phyloP scores from a whole-genome alignment of 2,797 vertebrate species.

The Peromyscus attwateri region DNA sequence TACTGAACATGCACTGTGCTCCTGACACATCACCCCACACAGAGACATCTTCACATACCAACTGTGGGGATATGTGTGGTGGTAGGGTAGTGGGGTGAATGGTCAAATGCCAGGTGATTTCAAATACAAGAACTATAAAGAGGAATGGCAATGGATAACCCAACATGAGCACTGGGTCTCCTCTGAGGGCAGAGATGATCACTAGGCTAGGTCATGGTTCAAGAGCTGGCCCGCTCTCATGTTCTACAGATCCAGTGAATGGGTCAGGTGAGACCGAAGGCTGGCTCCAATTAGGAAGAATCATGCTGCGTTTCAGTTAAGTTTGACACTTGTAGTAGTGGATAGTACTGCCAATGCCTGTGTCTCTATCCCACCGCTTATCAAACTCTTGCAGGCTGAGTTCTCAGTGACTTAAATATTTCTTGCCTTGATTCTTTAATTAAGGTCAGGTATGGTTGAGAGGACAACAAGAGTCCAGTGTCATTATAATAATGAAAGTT shows the following conservation, averaged over 20 bases:
- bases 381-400: not conserved
- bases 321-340: not conserved
- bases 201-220: no score
- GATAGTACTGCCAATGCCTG: rapidly evolving
- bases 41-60: not conserved
- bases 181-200: not conserved
- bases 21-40: not conserved
- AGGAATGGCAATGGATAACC: not conserved
- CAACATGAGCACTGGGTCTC: not conserved
- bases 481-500: conserved; percentile 70
- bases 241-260: not conserved
- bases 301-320: not conserved
- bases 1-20: not conserved
- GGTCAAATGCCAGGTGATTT: not conserved
- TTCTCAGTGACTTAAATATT: not conserved
- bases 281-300: rapidly evolving
- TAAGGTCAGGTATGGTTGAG: conserved; percentile 79
- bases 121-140: not conserved
- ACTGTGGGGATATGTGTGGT: rapidly evolving
- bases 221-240: no score
- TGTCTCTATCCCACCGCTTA: not conserved
- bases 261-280: not conserved
- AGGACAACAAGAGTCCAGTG: conserved; percentile 49
- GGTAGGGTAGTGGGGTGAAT: not conserved
- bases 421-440: conserved; percentile 75